Evolutionary conservation across 2,888 invertebrate species (phyloP).

Genomic region (Andrena trimmerana): DNA sequence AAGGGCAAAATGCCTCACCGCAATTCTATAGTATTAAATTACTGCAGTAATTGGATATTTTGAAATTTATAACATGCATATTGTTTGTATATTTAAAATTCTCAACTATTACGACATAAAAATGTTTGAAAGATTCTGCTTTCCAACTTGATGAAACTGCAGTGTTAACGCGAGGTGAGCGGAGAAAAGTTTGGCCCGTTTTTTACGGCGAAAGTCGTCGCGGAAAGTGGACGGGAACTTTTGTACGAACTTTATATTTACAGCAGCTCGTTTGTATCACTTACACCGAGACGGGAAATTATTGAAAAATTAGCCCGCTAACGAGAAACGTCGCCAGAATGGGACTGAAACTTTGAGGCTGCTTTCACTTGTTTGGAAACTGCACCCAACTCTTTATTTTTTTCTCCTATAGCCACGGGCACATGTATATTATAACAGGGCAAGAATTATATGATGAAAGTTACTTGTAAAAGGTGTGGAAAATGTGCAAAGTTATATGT

Average conservation of each 20-base stretch:
- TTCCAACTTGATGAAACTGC: background rate
- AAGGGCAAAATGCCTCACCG: no score
- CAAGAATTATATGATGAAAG: no score
- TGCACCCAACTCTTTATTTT: background rate
- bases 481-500: no score
- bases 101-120: background rate
- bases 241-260: conserved; percentile 36
- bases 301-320: conserved; percentile 23
- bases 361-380: background rate
- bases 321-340: background rate
- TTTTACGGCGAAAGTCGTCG: conserved; percentile 20
- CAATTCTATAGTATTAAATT: no score
- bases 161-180: conserved; percentile 17
- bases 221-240: conserved; percentile 13
- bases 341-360: background rate
- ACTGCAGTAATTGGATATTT: no score
- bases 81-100: no score
- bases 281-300: background rate
- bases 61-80: no score
- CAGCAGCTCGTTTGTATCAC: conserved; percentile 33
- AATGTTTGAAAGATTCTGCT: conserved; percentile 25
- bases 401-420: no score
- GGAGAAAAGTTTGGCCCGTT: conserved; percentile 26
- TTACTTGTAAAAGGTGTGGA: no score
- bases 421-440: no score